phyloP scores from a whole-genome alignment of 2,797 vertebrate genomes.

The Esox masquinongy region DNA sequence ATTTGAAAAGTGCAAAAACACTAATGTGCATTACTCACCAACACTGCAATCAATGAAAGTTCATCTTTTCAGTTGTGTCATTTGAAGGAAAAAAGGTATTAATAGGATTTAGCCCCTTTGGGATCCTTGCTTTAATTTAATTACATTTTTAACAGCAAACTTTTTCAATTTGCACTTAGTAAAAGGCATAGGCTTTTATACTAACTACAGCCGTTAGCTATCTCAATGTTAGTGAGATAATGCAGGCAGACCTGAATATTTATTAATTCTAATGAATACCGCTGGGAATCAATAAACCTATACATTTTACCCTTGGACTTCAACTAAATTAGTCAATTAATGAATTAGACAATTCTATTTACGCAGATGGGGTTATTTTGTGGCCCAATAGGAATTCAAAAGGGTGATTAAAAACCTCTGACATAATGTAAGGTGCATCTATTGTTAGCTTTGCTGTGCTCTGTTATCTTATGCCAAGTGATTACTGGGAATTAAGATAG shows the following conservation, averaged over 20 bases:
- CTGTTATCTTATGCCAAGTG: constrained; percentile 4
- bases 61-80: constrained; percentile 51
- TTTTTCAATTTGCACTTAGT: constrained; percentile 20
- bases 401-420: constrained; percentile 10
- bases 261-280: not conserved
- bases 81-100: constrained; percentile 19
- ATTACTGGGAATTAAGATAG: constrained; percentile 33
- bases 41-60: constrained; percentile 55
- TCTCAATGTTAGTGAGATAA: not conserved
- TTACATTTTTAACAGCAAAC: constrained; percentile 37
- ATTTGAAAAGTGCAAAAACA: constrained; percentile 51
- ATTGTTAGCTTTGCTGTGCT: not conserved
- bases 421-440: not conserved
- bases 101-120: constrained; percentile 11
- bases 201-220: too few species aligned
- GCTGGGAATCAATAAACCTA: not conserved
- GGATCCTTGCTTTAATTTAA: constrained; percentile 24
- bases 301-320: constrained; percentile 2
- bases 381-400: constrained; percentile 34
- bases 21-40: constrained; percentile 47
- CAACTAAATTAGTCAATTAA: constrained; percentile 31
- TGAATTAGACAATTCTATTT: constrained; percentile 44
- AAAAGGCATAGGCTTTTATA: too few species aligned
- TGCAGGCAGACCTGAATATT: not conserved
- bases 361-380: constrained; percentile 44